A percentile compares a stretch with the other conserved stretches of the same genome.
phyloP scores from a whole-genome alignment of 2,797 vertebrate species.

The Myoxocephalus aenaeus region DNA sequence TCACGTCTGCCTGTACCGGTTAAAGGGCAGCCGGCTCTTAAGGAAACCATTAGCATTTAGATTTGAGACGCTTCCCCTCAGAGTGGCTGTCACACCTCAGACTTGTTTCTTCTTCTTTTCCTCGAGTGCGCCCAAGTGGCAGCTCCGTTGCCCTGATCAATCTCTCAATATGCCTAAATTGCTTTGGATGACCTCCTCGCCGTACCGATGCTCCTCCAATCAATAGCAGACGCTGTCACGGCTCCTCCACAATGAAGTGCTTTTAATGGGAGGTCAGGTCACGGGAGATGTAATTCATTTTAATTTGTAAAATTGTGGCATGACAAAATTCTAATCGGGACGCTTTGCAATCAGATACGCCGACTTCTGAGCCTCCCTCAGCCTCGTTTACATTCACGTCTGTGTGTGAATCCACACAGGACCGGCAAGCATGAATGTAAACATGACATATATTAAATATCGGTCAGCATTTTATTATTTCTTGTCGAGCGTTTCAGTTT shows the following conservation, averaged over 20 bases:
- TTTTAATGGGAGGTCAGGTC: slow-evolving; percentile 83
- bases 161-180: slow-evolving; percentile 79
- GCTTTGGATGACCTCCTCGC: slow-evolving; percentile 76
- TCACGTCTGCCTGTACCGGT: slow-evolving; percentile 77
- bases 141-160: slow-evolving; percentile 71
- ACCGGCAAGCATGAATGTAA: slow-evolving; percentile 62
- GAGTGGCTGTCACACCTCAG: slow-evolving; percentile 68
- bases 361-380: slow-evolving; percentile 50
- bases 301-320: slow-evolving; percentile 79
- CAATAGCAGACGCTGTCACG: slow-evolving; percentile 81
- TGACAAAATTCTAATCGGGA: slow-evolving; percentile 79
- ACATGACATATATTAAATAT: slow-evolving; percentile 74
- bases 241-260: slow-evolving; percentile 82
- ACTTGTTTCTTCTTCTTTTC: slow-evolving; percentile 57
- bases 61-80: slow-evolving; percentile 71
- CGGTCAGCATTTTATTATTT: slow-evolving; percentile 46
- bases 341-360: slow-evolving; percentile 69
- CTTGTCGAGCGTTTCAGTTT: slow-evolving; percentile 29
- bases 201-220: slow-evolving; percentile 74
- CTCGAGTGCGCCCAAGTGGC: slow-evolving; percentile 69
- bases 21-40: slow-evolving; percentile 81
- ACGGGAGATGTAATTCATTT: slow-evolving; percentile 78
- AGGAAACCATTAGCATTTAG: slow-evolving; percentile 84
- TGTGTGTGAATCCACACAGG: slow-evolving; percentile 59
- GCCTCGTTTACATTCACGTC: slow-evolving; percentile 68